Evolutionary conservation across 2,888 invertebrate genomes (phyloP).

Genomic region (Scelioninae gen. 1): DNA sequence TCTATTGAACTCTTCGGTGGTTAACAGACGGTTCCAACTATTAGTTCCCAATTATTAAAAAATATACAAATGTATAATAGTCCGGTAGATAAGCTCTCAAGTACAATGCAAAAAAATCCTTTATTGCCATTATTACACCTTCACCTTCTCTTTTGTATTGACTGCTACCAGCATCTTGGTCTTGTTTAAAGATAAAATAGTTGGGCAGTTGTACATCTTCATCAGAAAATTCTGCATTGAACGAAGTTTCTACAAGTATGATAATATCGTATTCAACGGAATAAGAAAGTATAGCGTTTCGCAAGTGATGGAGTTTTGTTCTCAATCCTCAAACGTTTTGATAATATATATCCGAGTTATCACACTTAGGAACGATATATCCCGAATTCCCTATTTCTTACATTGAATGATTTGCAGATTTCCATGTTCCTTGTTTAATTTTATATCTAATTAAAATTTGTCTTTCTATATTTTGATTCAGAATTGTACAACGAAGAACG

Average conservation of each 20-base stretch:
- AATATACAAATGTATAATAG: conserved; percentile 2
- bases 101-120: not conserved
- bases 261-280: conserved; percentile 1
- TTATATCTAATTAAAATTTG: no score
- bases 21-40: not conserved
- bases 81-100: not conserved
- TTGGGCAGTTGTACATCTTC: not conserved
- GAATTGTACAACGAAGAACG: no score
- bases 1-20: not conserved
- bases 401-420: not conserved
- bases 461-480: no score
- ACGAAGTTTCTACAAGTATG: not conserved
- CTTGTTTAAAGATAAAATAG: conserved; percentile 1
- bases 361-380: not conserved
- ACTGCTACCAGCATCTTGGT: not conserved
- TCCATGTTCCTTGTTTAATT: no score
- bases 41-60: not conserved
- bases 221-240: not conserved
- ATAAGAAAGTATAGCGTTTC: not conserved
- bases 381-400: conserved; percentile 2
- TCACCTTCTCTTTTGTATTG: not conserved
- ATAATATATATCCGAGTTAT: not conserved
- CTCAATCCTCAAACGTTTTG: conserved; percentile 11
- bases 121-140: conserved; percentile 4
- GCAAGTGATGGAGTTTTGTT: conserved; percentile 1